Percentiles rank a stretch among this genome's conserved stretches.
These are phyloP conservation scores for Lichenostomus cassidix DNA, from an alignment of 2,113 vertebrate species.

Conservation along the genomic window DNA sequence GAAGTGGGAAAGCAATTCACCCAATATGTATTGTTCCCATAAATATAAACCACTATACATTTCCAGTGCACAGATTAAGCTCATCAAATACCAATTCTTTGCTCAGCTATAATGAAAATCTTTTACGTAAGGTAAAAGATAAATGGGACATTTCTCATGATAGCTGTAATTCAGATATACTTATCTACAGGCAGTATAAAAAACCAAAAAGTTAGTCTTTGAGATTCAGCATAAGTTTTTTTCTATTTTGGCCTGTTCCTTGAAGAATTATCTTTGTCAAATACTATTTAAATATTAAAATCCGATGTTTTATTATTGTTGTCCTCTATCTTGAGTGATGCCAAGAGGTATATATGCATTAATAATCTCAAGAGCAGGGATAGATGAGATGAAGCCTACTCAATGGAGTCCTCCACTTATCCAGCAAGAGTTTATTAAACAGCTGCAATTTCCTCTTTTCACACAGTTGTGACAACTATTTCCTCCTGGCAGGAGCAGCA, in stretches of 20 bases:
- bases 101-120: not conserved
- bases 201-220: not conserved
- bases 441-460: not conserved
- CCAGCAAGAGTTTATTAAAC: not conserved
- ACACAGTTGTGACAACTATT: not conserved
- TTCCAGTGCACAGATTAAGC: not conserved
- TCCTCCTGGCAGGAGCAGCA: not conserved
- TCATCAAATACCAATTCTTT: slow-evolving; percentile 30
- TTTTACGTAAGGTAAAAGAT: not conserved
- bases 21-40: not conserved
- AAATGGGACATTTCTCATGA: not conserved
- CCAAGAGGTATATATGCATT: not conserved
- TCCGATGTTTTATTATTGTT: not conserved
- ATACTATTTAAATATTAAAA: not conserved
- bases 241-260: not conserved
- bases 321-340: not conserved
- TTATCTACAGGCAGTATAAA: not conserved
- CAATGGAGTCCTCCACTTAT: not conserved
- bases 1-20: not conserved
- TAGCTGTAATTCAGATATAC: not conserved
- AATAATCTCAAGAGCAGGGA: not conserved
- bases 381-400: not conserved
- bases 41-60: not conserved
- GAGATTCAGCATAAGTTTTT: not conserved
- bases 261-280: not conserved